Base-by-base conservation (phyloP, 2,888 invertebrate species). In the Artemia sp. region DNA sequence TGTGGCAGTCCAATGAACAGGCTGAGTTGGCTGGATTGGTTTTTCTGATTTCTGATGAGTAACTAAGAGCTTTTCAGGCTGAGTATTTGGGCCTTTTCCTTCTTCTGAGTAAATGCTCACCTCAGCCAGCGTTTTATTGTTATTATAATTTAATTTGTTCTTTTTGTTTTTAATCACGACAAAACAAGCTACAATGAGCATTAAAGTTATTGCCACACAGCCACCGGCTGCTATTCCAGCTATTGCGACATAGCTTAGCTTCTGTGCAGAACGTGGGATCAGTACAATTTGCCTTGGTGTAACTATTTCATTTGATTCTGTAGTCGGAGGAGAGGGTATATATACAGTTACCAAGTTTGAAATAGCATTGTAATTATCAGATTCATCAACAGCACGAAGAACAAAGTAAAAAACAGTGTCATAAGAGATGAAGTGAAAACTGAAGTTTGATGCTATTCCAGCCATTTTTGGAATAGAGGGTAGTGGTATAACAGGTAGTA, bases 1-100 rank as follows among this genome's bases (percentile, higher is more conserved):
- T 5, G 83, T 82, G 2, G 84, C 84, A 51, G 82, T 82, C 84
- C 84, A 84, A 1, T 73, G 71, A 82, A 82, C 74, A 83, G 83
- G 74, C 80, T 83, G 0, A 83, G 83, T 73, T 58, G 58, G 58
- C 19, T 19, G 58, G n/a, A 14, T 19, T 58, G 58, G 58, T 14
- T n/a, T 58, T 8, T n/a, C n/a, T n/a, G 8, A 14, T 38, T 38
- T 38, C 38, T 38, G 38, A 38, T 38, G 38, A 8, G 10, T 14
- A 19, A 58, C 58, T 19, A 58, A 58, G n/a, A 58, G 58, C 58
- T 58, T 58, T 10, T 58, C 58, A 58, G 58, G 58, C 58, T 58
- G 58, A 14, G 19, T 14, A 8, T 19, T 19, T 8, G 58, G 58
- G n/a, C 19, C 19, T 9, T 58, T 58, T 58, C n/a, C 58, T 58